These are phyloP conservation scores for Agrochola circellaris DNA, from an alignment of 2,888 invertebrate species.

Conservation along the genomic window DNA sequence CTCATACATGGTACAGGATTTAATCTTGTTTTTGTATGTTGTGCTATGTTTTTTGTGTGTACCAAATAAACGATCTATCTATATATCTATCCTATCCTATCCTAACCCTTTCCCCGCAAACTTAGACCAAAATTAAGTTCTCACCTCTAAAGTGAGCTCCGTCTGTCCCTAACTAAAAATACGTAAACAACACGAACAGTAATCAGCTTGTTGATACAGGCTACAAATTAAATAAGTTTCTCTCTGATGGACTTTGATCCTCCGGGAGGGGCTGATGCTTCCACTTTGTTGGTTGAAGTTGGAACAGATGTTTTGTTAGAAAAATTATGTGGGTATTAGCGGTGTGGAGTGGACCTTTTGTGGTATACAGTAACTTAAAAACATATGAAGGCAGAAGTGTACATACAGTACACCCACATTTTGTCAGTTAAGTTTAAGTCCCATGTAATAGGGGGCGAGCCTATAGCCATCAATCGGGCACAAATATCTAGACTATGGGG, in stretches of 20 bases:
- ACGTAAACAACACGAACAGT: slow-evolving; percentile 36
- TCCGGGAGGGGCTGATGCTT: slow-evolving; percentile 41
- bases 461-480: too few relatives aligned
- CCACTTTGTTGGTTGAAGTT: slow-evolving; percentile 32
- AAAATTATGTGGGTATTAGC: slow-evolving; percentile 29
- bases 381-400: too few relatives aligned
- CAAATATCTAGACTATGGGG: not conserved
- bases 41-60: too few relatives aligned
- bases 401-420: too few relatives aligned
- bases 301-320: slow-evolving; percentile 38
- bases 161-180: slow-evolving; percentile 39
- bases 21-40: too few relatives aligned
- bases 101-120: not conserved
- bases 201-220: slow-evolving; percentile 65
- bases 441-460: too few relatives aligned
- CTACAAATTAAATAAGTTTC: slow-evolving; percentile 69
- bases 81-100: too few relatives aligned
- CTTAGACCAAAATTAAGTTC: slow-evolving; percentile 2
- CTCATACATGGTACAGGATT: too few relatives aligned
- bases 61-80: too few relatives aligned
- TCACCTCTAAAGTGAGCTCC: slow-evolving; percentile 2
- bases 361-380: too few relatives aligned
- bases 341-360: not conserved
- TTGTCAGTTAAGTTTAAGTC: too few relatives aligned
- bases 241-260: slow-evolving; percentile 66